Evolutionary conservation across 2,797 vertebrate species (phyloP).

Genomic region (Intellagama lesueurii): DNA sequence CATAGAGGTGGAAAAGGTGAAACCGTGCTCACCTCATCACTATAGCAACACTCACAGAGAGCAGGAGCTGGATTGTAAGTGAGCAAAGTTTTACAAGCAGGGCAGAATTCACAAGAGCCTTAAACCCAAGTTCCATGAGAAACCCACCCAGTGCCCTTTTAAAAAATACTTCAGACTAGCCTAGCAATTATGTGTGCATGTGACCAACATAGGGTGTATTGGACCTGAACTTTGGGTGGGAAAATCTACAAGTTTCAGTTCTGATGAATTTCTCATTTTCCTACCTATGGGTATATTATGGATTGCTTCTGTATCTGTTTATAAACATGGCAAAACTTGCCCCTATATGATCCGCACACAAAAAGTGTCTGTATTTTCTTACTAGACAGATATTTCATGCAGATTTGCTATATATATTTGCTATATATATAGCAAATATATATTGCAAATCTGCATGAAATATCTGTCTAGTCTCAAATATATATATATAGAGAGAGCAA

Average conservation of each 20-base stretch:
- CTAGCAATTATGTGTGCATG: not conserved
- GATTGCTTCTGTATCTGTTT: not conserved
- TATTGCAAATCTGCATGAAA: too few species aligned
- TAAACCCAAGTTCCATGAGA: not conserved
- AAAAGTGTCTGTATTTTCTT: not conserved
- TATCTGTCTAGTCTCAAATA: too few species aligned
- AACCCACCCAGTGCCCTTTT: not conserved
- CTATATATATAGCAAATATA: too few species aligned
- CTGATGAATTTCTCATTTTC: not conserved
- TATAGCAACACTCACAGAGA: constrained; percentile 31
- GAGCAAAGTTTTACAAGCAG: constrained; percentile 18
- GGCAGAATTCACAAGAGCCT: constrained; percentile 1
- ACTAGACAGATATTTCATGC: too few species aligned
- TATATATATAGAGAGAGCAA: too few species aligned
- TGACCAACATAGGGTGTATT: not conserved
- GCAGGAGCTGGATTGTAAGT: not conserved
- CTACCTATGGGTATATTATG: not conserved
- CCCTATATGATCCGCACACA: not conserved
- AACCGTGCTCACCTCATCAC: constrained; percentile 23
- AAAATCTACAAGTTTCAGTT: not conserved
- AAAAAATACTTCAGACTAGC: not conserved
- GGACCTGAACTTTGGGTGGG: too few species aligned
- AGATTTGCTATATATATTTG: too few species aligned
- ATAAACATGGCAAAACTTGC: not conserved
- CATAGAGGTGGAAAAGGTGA: constrained; percentile 48